These are phyloP conservation scores for Porites evermanni DNA, from an alignment of 92 coral and sea anemone species.

Conservation along the genomic window DNA sequence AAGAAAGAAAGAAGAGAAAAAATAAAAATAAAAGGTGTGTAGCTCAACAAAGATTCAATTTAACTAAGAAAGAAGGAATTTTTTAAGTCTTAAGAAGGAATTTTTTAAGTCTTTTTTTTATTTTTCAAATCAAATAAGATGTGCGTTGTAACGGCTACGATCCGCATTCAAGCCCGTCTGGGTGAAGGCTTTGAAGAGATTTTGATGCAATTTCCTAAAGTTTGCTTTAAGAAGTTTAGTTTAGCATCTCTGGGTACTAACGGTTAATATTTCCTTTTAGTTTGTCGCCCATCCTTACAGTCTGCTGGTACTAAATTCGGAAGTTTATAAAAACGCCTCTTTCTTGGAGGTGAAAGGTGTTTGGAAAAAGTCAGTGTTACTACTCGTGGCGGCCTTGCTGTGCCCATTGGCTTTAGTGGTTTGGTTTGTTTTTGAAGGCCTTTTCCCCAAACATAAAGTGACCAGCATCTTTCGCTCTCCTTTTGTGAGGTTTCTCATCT, in stretches of 20 bases:
- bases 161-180: no score
- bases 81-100: no score
- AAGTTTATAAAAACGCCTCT: slow-evolving; percentile 64
- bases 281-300: slow-evolving; percentile 92
- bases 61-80: no score
- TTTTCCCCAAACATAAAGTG: slow-evolving; percentile 48
- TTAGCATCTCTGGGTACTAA: not conserved
- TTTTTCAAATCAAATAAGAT: no score
- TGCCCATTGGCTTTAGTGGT: slow-evolving; percentile 66
- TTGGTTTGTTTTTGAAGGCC: slow-evolving; percentile 60
- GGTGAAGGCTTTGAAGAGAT: no score
- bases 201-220: no score
- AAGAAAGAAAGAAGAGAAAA: no score
- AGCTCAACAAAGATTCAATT: no score
- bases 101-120: no score
- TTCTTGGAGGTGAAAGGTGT: slow-evolving; percentile 59
- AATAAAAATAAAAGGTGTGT: no score
- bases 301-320: slow-evolving; percentile 82
- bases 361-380: slow-evolving; percentile 28
- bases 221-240: no score
- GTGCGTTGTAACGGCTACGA: no score
- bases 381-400: slow-evolving; percentile 38
- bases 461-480: slow-evolving; percentile 69
- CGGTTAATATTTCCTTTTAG: slow-evolving; percentile 34
- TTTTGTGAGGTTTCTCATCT: slow-evolving; percentile 73